Percentiles rank a stretch among this genome's conserved stretches.
Conservation (phyloP, 2,797 vertebrate species). For the Phrynocephalus forsythii region DNA sequence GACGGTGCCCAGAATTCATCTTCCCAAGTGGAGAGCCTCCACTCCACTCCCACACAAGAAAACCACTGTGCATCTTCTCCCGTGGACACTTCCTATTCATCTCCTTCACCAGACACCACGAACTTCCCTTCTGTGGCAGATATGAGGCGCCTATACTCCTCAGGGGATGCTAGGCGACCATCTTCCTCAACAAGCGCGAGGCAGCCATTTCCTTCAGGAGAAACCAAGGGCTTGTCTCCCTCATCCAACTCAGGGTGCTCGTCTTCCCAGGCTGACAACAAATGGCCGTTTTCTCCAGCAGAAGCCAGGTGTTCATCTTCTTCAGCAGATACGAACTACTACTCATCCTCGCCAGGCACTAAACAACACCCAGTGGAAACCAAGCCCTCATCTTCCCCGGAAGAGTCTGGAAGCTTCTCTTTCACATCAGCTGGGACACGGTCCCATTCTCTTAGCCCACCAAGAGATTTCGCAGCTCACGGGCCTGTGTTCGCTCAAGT, state of each 20-base stretch:
- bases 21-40: neutral
- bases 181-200: neutral
- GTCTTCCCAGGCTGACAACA: neutral
- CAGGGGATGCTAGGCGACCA: neutral
- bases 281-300: neutral
- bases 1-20: neutral
- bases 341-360: neutral
- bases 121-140: neutral
- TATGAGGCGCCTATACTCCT: neutral
- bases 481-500: slow-evolving; percentile 79
- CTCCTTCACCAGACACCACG: neutral
- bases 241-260: neutral
- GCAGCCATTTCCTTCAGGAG: neutral
- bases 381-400: neutral
- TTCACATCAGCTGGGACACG: neutral
- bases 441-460: slow-evolving; percentile 11
- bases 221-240: neutral
- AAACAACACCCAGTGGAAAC: neutral
- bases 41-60: neutral
- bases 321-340: neutral
- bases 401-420: slow-evolving; percentile 14
- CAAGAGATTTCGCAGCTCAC: slow-evolving; percentile 61
- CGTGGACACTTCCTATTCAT: neutral
- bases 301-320: neutral
- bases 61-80: neutral